These are phyloP conservation scores for Prionailurus bengalensis DNA, from an alignment of 2,113 vertebrate genomes.

Conservation along the genomic window DNA sequence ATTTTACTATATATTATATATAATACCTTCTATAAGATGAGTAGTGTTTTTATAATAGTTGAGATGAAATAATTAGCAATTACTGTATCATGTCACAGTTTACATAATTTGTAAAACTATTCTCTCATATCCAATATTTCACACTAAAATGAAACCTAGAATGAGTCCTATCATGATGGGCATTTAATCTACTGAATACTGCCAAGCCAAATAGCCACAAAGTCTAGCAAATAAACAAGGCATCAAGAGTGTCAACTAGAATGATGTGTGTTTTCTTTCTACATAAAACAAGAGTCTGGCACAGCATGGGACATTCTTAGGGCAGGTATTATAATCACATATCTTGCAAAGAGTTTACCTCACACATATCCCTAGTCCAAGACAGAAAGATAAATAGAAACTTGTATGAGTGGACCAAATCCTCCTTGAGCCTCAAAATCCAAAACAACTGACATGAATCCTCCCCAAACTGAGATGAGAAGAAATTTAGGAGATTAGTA, in stretches of 20 bases:
- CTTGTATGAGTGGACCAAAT: not conserved
- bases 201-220: not conserved
- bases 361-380: not conserved
- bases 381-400: not conserved
- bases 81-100: not conserved
- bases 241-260: not conserved
- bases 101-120: not conserved
- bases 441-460: not conserved
- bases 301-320: not conserved
- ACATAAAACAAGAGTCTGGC: not conserved
- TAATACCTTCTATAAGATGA: not conserved
- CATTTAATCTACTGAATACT: not conserved
- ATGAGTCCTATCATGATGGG: not conserved
- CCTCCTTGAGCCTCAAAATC: not conserved
- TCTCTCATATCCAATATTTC: not conserved
- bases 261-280: not conserved
- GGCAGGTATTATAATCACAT: not conserved
- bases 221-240: not conserved
- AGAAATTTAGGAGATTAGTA: not conserved
- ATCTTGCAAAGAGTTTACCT: not conserved
- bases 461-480: not conserved
- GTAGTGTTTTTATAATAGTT: not conserved
- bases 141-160: not conserved
- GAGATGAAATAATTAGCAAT: not conserved
- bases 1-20: not conserved